Conservation (phyloP, 2,888 invertebrate genomes). For the Pristionchus mayeri region DNA sequence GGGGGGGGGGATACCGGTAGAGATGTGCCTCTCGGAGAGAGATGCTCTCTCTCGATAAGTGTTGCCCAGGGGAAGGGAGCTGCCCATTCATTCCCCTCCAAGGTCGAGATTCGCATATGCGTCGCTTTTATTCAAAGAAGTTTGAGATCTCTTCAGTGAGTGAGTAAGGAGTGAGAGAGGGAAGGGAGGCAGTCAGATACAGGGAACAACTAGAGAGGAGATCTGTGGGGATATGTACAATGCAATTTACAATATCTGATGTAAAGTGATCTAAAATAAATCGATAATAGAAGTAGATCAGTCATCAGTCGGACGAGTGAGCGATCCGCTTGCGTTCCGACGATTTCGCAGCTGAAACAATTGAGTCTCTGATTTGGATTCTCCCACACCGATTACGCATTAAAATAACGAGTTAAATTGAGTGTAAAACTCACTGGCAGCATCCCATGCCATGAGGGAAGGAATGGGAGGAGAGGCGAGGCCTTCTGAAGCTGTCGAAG, state of each 20-base stretch:
- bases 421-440: neutral
- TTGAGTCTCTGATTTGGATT: too few species aligned
- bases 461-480: slow-evolving; percentile 12
- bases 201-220: neutral
- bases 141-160: neutral
- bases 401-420: too few species aligned
- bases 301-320: neutral
- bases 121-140: slow-evolving; percentile 34
- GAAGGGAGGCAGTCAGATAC: neutral
- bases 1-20: slow-evolving; percentile 37
- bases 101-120: slow-evolving; percentile 35
- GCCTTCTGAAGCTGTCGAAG: neutral
- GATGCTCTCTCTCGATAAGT: slow-evolving; percentile 19
- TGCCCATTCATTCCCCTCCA: slow-evolving; percentile 25
- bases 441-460: slow-evolving; percentile 4
- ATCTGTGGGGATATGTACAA: neutral
- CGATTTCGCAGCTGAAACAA: slow-evolving; percentile 19
- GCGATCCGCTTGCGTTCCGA: neutral
- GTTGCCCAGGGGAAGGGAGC: slow-evolving; percentile 27
- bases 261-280: neutral
- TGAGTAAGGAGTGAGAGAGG: neutral
- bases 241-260: neutral
- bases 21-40: neutral
- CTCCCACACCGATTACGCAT: too few species aligned
- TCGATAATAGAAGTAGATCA: neutral